Conservation (phyloP, 2,888 invertebrate genomes). For the Adelognathus sp. region DNA sequence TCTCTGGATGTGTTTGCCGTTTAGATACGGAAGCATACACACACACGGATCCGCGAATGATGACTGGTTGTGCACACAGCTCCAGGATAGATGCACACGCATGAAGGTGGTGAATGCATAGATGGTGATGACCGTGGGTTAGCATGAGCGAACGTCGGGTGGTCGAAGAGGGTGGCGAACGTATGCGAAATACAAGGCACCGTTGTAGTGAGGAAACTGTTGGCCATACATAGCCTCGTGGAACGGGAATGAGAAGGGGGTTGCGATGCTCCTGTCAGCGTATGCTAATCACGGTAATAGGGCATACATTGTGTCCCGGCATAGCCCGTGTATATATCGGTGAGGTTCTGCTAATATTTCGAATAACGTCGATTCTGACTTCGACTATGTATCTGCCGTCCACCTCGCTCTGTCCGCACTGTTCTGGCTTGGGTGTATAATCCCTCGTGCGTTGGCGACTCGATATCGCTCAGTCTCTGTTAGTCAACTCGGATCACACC, state of each 20-base stretch:
- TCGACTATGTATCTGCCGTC: conserved; percentile 39
- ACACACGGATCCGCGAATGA: background rate
- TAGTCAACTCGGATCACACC: conserved; percentile 9
- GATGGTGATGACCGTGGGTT: conserved; percentile 29
- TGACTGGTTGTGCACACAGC: background rate
- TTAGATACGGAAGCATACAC: background rate
- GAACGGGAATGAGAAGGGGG: conserved; percentile 57
- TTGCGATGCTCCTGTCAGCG: conserved; percentile 74
- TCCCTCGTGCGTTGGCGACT: conserved; percentile 38
- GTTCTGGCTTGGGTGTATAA: conserved; percentile 14
- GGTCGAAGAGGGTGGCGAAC: conserved; percentile 14
- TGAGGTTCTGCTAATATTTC: conserved; percentile 75
- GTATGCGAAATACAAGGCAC: conserved; percentile 8
- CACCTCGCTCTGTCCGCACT: conserved; percentile 15
- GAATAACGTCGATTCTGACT: conserved; percentile 75
- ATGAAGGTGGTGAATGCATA: conserved; percentile 9
- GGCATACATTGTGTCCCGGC: conserved; percentile 72
- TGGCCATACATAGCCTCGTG: conserved; percentile 2
- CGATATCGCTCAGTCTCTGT: conserved; percentile 34
- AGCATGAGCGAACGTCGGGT: conserved; percentile 45
- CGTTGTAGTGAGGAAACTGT: conserved; percentile 13
- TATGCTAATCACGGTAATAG: conserved; percentile 80
- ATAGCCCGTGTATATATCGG: no score
- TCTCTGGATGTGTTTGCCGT: conserved; percentile 25
- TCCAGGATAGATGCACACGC: background rate